Evolutionary conservation across 2,888 invertebrate genomes (phyloP).

Genomic region (Mimachlamys varia): DNA sequence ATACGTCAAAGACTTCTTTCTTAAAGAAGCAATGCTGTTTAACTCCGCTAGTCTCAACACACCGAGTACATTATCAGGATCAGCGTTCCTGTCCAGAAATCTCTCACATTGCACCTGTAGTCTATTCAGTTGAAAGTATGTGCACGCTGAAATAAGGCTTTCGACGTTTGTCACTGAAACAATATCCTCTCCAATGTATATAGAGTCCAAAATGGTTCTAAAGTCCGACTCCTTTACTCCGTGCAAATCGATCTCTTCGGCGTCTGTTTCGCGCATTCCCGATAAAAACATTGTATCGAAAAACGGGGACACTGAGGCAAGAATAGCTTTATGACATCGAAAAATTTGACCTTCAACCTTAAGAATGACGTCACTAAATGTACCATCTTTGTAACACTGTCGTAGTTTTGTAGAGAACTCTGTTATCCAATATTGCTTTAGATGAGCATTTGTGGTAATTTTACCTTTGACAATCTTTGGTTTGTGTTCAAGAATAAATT

Average conservation of each 20-base stretch:
- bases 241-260: slow-evolving; percentile 52
- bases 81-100: slow-evolving; percentile 87
- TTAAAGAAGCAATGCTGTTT: slow-evolving; percentile 88
- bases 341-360: slow-evolving; percentile 53
- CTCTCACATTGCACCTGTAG: slow-evolving; percentile 87
- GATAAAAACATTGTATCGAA: slow-evolving; percentile 64
- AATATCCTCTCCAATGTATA: slow-evolving; percentile 55
- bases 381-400: neutral
- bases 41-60: slow-evolving; percentile 91
- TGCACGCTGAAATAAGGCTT: slow-evolving; percentile 54
- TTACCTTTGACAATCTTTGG: neutral
- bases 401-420: slow-evolving; percentile 32
- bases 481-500: neutral
- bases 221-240: slow-evolving; percentile 57
- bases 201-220: slow-evolving; percentile 50
- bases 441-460: neutral
- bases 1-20: slow-evolving; percentile 87
- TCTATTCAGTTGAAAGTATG: slow-evolving; percentile 59
- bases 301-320: slow-evolving; percentile 57
- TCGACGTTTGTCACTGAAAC: slow-evolving; percentile 56
- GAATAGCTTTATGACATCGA: slow-evolving; percentile 60
- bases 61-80: slow-evolving; percentile 90
- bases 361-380: slow-evolving; percentile 53
- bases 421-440: slow-evolving; percentile 36
- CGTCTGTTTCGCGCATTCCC: slow-evolving; percentile 58